Evolutionary conservation across 2,113 vertebrate species (phyloP).

Genomic region (Artemisiospiza belli): DNA sequence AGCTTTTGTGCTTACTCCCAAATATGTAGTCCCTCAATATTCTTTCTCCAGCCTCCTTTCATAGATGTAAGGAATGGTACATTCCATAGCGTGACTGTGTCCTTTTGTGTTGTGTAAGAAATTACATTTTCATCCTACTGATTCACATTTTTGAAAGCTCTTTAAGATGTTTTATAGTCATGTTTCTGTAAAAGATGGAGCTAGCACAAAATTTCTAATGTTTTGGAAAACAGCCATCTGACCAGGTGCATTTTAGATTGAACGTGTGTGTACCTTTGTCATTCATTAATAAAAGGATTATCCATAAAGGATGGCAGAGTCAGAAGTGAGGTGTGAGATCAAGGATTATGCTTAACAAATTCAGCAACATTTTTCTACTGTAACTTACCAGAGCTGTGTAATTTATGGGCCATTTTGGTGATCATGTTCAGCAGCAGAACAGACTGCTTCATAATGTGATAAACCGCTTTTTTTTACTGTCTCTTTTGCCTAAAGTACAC

Average conservation of each 20-base stretch:
- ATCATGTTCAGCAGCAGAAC: background rate
- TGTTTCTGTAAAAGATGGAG: background rate
- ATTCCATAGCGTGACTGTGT: background rate
- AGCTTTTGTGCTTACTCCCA: background rate
- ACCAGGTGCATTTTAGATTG: background rate
- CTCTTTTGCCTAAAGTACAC: background rate
- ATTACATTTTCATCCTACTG: background rate
- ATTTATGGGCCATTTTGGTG: background rate
- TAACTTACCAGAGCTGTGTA: background rate
- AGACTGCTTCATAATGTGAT: background rate
- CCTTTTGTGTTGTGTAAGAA: background rate
- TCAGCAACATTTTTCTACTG: background rate
- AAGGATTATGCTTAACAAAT: background rate
- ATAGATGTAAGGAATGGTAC: background rate
- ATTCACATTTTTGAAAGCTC: background rate
- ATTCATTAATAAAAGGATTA: background rate
- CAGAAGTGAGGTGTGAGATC: background rate
- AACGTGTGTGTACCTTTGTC: background rate
- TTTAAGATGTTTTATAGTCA: background rate
- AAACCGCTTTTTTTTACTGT: background rate
- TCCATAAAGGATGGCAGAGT: background rate
- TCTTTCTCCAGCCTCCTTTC: background rate
- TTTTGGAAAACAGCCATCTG: background rate
- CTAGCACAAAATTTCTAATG: background rate
- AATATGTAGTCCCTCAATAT: background rate